Evolutionary conservation across 2,888 invertebrate genomes (phyloP), one percentile per base, ranked within the genome.

Genomic region (Synergus gifuensis): DNA sequence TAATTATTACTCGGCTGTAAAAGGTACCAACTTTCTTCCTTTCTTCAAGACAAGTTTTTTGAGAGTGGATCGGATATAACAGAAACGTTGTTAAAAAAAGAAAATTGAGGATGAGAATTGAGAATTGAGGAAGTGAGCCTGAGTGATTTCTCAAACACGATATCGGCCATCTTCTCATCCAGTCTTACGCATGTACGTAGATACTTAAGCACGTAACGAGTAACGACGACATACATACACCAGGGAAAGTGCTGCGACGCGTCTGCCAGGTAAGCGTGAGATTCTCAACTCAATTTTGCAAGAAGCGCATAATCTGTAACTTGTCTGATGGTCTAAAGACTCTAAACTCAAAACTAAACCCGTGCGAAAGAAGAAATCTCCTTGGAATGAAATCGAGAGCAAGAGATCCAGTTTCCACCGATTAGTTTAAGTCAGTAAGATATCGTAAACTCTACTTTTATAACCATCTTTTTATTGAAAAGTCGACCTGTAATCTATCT

Each of bases 281-380:
- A 89, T 81, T 86, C 83, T 83, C 83, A 77, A 84, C 79, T 85
- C 81, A 87, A 87, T 90, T 88, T 89, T 88, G 89, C 87, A 90
- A 88, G 84, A 86, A 79, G 84, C 83, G 80, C 84, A 85, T 88
- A 86, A 87, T 87, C 85, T 83, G 82, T 83, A 85, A 86, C 78
- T 83, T 22, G 67, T 67, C 67, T 67, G 44, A 67, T 67, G 67
- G 46, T 67, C 67, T 67, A 67, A 67, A 46, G 44, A 22, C 22
- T 42, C n/a, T 18, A 66, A 9, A 40, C n/a, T 12, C 40, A 22
- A 67, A 11, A 67, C 42, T 67, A 12, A 67, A 67, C 22, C 22
- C 49, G 28, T 69, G 28, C 28, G 28, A 49, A 54, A 73, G 16
- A 49, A 49, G 28, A 54, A 54, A 12, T 73, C 36, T 36, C 36